These are phyloP conservation scores for Eurytoma adleriae DNA, from an alignment of 2,888 invertebrate species.

Conservation along the genomic window DNA sequence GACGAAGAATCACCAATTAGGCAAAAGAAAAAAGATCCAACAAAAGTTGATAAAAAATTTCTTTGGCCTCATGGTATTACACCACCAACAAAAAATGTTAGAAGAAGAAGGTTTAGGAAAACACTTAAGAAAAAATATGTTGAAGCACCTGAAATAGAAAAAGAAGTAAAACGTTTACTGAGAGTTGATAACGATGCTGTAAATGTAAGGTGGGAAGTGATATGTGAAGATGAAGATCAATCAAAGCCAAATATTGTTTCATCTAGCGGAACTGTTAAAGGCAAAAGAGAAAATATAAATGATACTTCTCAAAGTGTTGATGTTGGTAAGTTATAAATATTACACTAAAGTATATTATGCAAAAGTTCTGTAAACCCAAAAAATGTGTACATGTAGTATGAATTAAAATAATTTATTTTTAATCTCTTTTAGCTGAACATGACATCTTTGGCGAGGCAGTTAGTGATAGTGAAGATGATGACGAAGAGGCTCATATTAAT, in stretches of 20 bases:
- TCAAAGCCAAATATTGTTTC: slow-evolving; percentile 74
- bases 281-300: slow-evolving; percentile 70
- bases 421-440: slow-evolving; percentile 79
- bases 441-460: slow-evolving; percentile 96
- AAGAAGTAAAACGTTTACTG: slow-evolving; percentile 95
- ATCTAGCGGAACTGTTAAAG: slow-evolving; percentile 72
- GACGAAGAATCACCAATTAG: slow-evolving; percentile 89
- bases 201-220: slow-evolving; percentile 91
- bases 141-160: slow-evolving; percentile 98
- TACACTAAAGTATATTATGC: slow-evolving; percentile 4
- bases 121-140: slow-evolving; percentile 97
- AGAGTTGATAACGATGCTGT: slow-evolving; percentile 95
- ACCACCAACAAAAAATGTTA: slow-evolving; percentile 96
- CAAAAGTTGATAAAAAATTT: slow-evolving; percentile 93
- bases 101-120: slow-evolving; percentile 94
- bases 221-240: slow-evolving; percentile 90
- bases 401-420: slow-evolving; percentile 31
- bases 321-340: slow-evolving; percentile 71
- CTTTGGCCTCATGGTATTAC: slow-evolving; percentile 97
- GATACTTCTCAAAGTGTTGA: slow-evolving; percentile 75
- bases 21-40: slow-evolving; percentile 90
- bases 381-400: slow-evolving; percentile 13
- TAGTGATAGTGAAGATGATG: slow-evolving; percentile 93
- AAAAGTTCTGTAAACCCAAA: not conserved
- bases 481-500: slow-evolving; percentile 83